Evolutionary conservation across 2,113 vertebrate genomes (phyloP).

Genomic region (Tylochromis polylepis): DNA sequence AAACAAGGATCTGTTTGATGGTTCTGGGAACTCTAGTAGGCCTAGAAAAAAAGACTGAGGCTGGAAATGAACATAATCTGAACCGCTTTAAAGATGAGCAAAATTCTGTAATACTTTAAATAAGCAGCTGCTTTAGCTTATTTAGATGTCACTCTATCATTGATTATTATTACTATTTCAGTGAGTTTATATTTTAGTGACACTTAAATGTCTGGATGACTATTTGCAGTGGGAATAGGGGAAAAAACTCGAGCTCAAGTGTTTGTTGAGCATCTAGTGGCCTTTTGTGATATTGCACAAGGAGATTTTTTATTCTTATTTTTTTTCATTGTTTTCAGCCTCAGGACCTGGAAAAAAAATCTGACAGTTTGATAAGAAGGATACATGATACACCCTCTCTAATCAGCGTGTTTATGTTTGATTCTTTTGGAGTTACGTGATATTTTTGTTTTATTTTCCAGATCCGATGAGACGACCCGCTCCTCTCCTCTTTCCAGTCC

Average conservation of each 20-base stretch:
- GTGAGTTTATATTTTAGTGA: neutral
- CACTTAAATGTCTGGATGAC: neutral
- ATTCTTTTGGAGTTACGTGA: too few relatives aligned
- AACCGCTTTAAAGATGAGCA: neutral
- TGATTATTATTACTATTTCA: neutral
- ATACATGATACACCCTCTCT: neutral
- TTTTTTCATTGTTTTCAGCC: neutral
- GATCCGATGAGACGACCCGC: slow-evolving; percentile 63
- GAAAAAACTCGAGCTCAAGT: neutral
- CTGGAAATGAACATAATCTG: neutral
- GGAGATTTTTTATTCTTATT: neutral
- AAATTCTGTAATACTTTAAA: neutral
- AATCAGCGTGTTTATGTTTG: neutral
- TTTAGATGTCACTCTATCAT: neutral
- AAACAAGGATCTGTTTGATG: neutral
- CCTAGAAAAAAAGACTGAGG: neutral
- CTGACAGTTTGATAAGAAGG: neutral
- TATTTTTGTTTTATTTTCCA: slow-evolving; percentile 42
- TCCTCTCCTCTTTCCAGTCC: neutral
- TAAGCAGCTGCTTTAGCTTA: neutral
- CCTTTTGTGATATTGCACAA: neutral
- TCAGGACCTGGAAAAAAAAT: neutral
- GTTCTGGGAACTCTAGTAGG: neutral
- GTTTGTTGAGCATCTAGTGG: neutral
- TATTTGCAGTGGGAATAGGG: neutral